Evolutionary conservation across 2,888 invertebrate species (phyloP), one percentile per base, ranked within the genome.

Genomic region (Psococerastis gibbosa): DNA sequence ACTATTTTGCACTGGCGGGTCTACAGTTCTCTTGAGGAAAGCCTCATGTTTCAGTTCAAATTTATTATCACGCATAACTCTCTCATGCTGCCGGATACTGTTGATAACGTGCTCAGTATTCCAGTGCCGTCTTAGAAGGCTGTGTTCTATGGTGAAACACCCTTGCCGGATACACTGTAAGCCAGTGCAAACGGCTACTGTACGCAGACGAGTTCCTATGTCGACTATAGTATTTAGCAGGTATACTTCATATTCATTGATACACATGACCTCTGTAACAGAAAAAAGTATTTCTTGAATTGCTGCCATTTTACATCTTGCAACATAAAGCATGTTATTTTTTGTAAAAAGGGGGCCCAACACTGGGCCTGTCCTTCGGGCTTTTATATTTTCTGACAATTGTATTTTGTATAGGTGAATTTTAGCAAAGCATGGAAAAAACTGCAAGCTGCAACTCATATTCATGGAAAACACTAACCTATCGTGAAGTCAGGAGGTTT

Each of bases 121-220:
- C 83, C 89, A 92, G 52, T 91, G 79, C 58, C 88, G 84, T 32
- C 74, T 65, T 16, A 95, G 60, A 15, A 97, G 61, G 0, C 91
- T 78, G 52, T 79, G 66, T 0, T 81, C 70, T 2, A 82, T 54
- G 3, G 68, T 68, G 57, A 95, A 95, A 53, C 78, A 73, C 17
- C 89, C 91, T 54, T 81, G 79, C 35, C 87, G 69, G 13, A 85
- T 70, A 55, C 91, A 84, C 48, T 84, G 77, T 5, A 94, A 65
- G 8, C 71, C 73, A 0, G 73, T 74, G 55, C 88, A 87, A 50
- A 82, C 74, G 0, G 95, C 94, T 1, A 74, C 71, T 2, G 80
- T 75, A 52, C 77, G 78, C 32, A 92, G 57, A 55, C 78, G 73
- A 1, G 81, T 57, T 3, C 89, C 97, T 31, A 95, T 64, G 48